A percentile compares a stretch with the other conserved stretches of the same genome.
Evolutionary conservation across 2,888 invertebrate genomes (phyloP).

Genomic region (Sipunculus nudus): DNA sequence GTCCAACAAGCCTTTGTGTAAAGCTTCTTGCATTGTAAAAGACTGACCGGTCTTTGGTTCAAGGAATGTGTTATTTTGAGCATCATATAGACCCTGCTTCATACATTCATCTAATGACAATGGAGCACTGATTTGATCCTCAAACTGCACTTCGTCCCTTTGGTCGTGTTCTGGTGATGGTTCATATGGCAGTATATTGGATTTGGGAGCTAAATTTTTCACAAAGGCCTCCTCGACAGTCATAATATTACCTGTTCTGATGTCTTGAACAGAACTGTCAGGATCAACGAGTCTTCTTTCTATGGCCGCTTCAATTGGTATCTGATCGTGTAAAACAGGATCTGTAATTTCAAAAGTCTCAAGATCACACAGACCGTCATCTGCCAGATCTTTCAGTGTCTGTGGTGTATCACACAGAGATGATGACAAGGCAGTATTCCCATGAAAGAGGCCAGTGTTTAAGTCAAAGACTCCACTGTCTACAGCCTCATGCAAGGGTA

Average conservation of each 20-base stretch:
- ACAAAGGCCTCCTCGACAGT: constrained; percentile 36
- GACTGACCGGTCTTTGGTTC: constrained; percentile 44
- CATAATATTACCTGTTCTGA: constrained; percentile 28
- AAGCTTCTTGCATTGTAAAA: constrained; percentile 45
- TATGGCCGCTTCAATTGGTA: constrained; percentile 85
- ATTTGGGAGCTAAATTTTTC: no score
- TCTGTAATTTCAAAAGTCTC: constrained; percentile 75
- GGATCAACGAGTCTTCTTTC: constrained; percentile 75
- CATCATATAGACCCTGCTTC: constrained; percentile 50
- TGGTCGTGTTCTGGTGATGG: constrained; percentile 12
- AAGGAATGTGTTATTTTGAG: constrained; percentile 45
- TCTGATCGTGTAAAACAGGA: constrained; percentile 80
- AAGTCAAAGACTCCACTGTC: constrained; percentile 25
- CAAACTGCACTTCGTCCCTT: constrained; percentile 9
- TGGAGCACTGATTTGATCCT: constrained; percentile 14
- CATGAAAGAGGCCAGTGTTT: constrained; percentile 21
- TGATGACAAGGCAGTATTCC: no score
- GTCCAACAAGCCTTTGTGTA: constrained; percentile 70
- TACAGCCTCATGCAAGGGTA: constrained; percentile 51
- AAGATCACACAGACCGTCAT: constrained; percentile 74
- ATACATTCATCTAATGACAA: constrained; percentile 51
- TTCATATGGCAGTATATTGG: no score
- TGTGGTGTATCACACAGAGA: no score
- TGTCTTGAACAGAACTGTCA: no score
- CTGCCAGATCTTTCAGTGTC: background rate